Base-by-base conservation (phyloP, 2,797 vertebrate genomes). In the Alfaro cultratus region DNA sequence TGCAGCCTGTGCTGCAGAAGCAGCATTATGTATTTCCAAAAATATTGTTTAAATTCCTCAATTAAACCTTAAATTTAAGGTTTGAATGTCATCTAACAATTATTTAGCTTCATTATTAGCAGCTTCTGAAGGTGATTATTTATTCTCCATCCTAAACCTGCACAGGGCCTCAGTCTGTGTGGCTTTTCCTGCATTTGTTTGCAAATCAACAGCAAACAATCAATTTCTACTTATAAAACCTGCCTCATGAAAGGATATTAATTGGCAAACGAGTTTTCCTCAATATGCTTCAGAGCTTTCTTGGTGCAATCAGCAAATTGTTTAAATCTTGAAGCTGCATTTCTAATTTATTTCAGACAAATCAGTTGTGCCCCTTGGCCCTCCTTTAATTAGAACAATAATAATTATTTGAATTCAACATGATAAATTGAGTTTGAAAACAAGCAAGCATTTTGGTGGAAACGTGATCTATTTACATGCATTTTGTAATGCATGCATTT, bases 131-230 rank as follows among this genome's bases (percentile, higher is more conserved):
- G 47, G 67, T 4, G 34, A 26, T 80, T 49, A 67, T 87, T 87
- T 71, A 55, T 85, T 81, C 41, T 75, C 23, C 75, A 21, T 73
- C 55, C 74, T 84, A 68, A 80, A 76, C 72, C 83, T 87, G 84
- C 81, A 88, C 78, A 86, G 88, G 94, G 93, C 94, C 94, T 94
- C 83, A 87, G 71, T 84, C 82, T 89, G 86, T 64, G 34, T 87
- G 34, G 34, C 83, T 91, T 84, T 85, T 49, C 57, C 75, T 39
- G n/a, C 75, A 29, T 29, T 79, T 84, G 88, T 92, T 68, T 85
- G 62, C 68, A 84, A 9, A 74, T 74, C 5, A 41, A 2, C 29
- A 74, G 3, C 34, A 82, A 80, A 34, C 12, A 76, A 34, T 53
- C 21, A 76, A 5, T 74, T 82, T 75, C 12, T 67, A 29, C 21